Conservation (phyloP, 2,888 invertebrate species). For the Rhagophthalmus giganteus region DNA sequence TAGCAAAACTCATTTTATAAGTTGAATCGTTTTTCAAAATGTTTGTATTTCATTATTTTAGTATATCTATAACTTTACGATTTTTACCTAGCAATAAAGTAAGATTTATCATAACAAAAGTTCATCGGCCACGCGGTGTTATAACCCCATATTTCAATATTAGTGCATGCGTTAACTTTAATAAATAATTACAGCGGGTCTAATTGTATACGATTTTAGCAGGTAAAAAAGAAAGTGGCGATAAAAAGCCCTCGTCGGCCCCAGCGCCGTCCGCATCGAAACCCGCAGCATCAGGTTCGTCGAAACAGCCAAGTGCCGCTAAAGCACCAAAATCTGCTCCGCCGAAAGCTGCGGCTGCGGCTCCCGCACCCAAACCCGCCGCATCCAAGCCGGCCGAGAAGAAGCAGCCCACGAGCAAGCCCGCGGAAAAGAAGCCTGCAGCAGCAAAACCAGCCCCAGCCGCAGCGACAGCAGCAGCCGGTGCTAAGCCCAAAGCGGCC, state of each 20-base stretch:
- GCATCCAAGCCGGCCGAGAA: slow-evolving; percentile 49
- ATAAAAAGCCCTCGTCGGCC: slow-evolving; percentile 56
- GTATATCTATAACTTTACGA: not conserved
- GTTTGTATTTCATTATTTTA: not conserved
- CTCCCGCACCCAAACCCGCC: slow-evolving; percentile 52
- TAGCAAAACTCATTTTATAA: slow-evolving; percentile 52
- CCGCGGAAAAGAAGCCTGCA: slow-evolving; percentile 60
- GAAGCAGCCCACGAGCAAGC: slow-evolving; percentile 55
- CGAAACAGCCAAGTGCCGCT: slow-evolving; percentile 25
- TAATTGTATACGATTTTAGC: slow-evolving; percentile 1
- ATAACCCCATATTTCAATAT: slow-evolving; percentile 13
- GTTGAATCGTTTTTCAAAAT: not conserved
- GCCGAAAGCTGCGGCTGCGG: slow-evolving; percentile 53
- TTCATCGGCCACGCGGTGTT: slow-evolving; percentile 40
- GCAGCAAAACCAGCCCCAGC: slow-evolving; percentile 29
- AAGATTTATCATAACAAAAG: not conserved
- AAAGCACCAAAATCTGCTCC: slow-evolving; percentile 48
- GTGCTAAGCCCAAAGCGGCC: slow-evolving; percentile 55
- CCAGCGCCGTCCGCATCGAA: slow-evolving; percentile 42
- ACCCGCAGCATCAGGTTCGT: slow-evolving; percentile 43
- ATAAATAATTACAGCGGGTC: not conserved
- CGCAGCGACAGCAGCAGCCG: slow-evolving; percentile 50
- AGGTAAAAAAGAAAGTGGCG: slow-evolving; percentile 56
- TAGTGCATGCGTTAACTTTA: not conserved
- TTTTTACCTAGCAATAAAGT: not conserved